Conservation (phyloP, 1,140 invertebrate genomes). For the Drosophila tropicalis region DNA sequence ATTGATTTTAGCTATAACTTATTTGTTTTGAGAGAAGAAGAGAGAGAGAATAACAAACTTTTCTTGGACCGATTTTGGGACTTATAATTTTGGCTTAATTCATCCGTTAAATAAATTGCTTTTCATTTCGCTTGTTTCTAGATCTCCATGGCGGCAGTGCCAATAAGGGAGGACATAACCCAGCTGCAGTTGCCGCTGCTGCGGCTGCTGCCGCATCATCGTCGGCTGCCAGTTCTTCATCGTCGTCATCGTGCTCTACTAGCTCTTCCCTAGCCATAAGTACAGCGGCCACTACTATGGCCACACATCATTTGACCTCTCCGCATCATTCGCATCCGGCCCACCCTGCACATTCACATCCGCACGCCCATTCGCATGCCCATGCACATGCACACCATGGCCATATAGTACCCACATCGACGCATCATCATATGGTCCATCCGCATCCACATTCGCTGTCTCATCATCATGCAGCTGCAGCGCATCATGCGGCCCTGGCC, state of each 20-base stretch:
- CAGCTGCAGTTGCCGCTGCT: constrained; percentile 68
- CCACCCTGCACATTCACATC: constrained; percentile 45
- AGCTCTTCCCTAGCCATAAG: constrained; percentile 64
- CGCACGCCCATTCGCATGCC: constrained; percentile 50
- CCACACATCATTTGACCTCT: constrained; percentile 65
- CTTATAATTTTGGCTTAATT: not conserved
- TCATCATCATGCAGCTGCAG: constrained; percentile 55
- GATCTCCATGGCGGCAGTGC: constrained; percentile 63
- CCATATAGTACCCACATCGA: constrained; percentile 51
- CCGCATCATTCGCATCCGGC: constrained; percentile 50
- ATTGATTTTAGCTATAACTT: too few species aligned
- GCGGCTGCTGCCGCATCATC: constrained; percentile 69
- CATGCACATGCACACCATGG: constrained; percentile 56
- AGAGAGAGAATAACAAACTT: too few species aligned
- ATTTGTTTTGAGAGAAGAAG: too few species aligned
- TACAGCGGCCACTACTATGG: constrained; percentile 68
- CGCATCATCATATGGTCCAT: constrained; percentile 74
- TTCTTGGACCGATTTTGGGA: too few species aligned
- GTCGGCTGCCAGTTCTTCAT: constrained; percentile 62
- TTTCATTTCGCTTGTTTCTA: constrained; percentile 25
- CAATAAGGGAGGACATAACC: constrained; percentile 62
- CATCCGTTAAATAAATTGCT: constrained; percentile 11
- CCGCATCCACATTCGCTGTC: constrained; percentile 61
- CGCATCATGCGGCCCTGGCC: constrained; percentile 73
- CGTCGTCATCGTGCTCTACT: constrained; percentile 68